Evolutionary conservation across 1,140 invertebrate genomes (phyloP).

Genomic region (Maniola jurtina): DNA sequence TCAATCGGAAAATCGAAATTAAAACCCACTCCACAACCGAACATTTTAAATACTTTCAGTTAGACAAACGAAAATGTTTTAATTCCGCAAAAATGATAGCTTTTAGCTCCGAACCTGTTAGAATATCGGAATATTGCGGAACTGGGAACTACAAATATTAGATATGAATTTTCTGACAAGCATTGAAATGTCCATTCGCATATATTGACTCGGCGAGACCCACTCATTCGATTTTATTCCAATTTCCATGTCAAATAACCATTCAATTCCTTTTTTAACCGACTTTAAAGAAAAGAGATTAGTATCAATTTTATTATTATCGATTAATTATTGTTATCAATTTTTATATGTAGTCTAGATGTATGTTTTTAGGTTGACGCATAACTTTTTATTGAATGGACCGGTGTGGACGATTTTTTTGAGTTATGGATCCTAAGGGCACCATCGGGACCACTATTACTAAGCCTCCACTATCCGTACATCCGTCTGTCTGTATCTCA

Average conservation of each 20-base stretch:
- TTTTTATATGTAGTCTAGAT: no score
- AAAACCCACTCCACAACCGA: neutral
- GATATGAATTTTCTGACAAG: conserved; percentile 12
- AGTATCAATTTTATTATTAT: no score
- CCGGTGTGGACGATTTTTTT: no score
- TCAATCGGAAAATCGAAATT: neutral
- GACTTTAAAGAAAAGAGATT: no score
- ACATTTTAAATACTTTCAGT: neutral
- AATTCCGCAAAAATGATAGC: neutral
- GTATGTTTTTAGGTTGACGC: no score
- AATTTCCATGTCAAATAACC: conserved; percentile 23
- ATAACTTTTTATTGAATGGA: no score
- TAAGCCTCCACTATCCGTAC: no score
- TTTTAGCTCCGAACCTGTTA: neutral
- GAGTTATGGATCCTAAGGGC: no score
- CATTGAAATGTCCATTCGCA: conserved; percentile 8
- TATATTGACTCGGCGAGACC: conserved; percentile 10
- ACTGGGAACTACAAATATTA: conserved; percentile 4
- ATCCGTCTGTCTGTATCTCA: no score
- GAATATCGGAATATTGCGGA: neutral
- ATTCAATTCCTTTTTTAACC: conserved; percentile 12
- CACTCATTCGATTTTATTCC: conserved; percentile 23
- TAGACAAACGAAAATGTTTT: neutral
- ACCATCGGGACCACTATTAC: no score
- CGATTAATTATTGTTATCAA: no score